phyloP scores from a whole-genome alignment of 2,888 invertebrate genomes.

The Eristalis arbustorum region DNA sequence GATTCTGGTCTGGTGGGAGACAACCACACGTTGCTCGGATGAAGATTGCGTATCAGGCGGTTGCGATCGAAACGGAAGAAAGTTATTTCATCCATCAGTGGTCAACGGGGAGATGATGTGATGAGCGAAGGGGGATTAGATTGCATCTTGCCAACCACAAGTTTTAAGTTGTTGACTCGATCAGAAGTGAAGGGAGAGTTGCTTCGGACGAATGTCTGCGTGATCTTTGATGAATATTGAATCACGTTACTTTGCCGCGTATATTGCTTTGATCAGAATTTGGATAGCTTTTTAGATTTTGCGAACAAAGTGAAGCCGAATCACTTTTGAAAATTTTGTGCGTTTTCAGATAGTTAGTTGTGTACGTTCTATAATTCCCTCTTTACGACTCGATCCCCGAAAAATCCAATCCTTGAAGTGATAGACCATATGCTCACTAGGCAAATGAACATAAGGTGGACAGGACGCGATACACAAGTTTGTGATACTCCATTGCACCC shows the following conservation, averaged over 20 bases:
- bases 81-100: not conserved
- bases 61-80: constrained; percentile 6
- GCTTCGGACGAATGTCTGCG: not conserved
- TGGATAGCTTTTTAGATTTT: too few relatives aligned
- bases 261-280: not conserved
- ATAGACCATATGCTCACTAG: too few relatives aligned
- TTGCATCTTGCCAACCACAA: not conserved
- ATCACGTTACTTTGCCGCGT: not conserved
- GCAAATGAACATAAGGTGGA: too few relatives aligned
- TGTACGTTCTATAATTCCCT: too few relatives aligned
- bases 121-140: not conserved
- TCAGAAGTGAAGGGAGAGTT: not conserved
- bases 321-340: not conserved
- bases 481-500: too few relatives aligned
- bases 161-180: not conserved
- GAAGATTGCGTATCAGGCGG: not conserved
- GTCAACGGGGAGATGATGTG: not conserved
- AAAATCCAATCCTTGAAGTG: too few relatives aligned
- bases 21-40: constrained; percentile 22
- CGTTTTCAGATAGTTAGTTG: too few relatives aligned
- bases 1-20: not conserved
- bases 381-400: too few relatives aligned
- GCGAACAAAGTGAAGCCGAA: too few relatives aligned
- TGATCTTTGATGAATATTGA: not conserved
- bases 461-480: too few relatives aligned